These are phyloP conservation scores for Scaptomyza caliginosa DNA, from an alignment of 2,888 invertebrate genomes.

Conservation along the genomic window DNA sequence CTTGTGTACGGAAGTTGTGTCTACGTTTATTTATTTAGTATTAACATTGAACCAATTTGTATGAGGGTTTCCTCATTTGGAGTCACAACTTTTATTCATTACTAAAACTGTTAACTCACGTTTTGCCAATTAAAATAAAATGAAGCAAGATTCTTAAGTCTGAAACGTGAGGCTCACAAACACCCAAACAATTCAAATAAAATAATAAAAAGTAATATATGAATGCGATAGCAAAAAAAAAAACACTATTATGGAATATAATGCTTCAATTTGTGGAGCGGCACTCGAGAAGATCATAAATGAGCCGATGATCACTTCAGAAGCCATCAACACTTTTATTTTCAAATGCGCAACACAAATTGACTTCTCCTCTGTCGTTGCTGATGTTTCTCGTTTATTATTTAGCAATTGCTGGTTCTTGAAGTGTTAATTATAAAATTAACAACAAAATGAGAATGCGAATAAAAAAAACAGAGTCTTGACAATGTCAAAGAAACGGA, in stretches of 20 bases:
- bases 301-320: slow-evolving; percentile 52
- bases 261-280: slow-evolving; percentile 76
- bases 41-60: slow-evolving; percentile 68
- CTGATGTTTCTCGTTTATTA: not conserved
- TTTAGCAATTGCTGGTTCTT: slow-evolving; percentile 27
- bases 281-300: slow-evolving; percentile 64
- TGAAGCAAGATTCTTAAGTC: slow-evolving; percentile 58
- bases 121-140: slow-evolving; percentile 65
- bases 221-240: not conserved
- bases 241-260: slow-evolving; percentile 45
- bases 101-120: slow-evolving; percentile 75
- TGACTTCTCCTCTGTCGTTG: slow-evolving; percentile 7
- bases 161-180: slow-evolving; percentile 68
- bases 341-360: slow-evolving; percentile 69
- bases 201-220: slow-evolving; percentile 21
- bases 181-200: slow-evolving; percentile 38
- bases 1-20: slow-evolving; percentile 36
- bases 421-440: slow-evolving; percentile 76
- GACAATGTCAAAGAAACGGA: not conserved
- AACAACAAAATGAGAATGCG: slow-evolving; percentile 41
- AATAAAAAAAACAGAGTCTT: slow-evolving; percentile 37
- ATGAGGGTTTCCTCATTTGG: slow-evolving; percentile 62
- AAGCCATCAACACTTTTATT: slow-evolving; percentile 69
- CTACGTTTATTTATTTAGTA: slow-evolving; percentile 44
- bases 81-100: slow-evolving; percentile 40